These are phyloP conservation scores for Chydorus sphaericus DNA, from an alignment of 2,888 invertebrate species.

Conservation along the genomic window DNA sequence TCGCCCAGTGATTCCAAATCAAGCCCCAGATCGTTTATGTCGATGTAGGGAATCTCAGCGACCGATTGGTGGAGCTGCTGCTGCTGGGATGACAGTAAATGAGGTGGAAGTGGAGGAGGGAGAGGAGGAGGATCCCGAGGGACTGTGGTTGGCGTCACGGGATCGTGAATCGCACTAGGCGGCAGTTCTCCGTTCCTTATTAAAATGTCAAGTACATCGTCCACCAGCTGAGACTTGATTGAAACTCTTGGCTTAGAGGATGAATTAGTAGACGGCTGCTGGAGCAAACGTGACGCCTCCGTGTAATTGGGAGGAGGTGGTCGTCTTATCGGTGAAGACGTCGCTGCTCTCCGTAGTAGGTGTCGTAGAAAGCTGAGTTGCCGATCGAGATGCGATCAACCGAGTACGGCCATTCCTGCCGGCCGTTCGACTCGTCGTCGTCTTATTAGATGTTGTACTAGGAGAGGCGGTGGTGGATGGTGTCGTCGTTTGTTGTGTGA, in stretches of 20 bases:
- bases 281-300: not conserved
- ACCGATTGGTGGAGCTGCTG: not conserved
- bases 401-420: too few species aligned
- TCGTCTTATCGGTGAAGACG: not conserved
- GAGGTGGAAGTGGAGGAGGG: constrained; percentile 29
- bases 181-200: constrained; percentile 86
- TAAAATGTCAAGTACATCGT: constrained; percentile 83
- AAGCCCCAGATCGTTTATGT: constrained; percentile 45
- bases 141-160: constrained; percentile 36
- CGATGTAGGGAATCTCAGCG: constrained; percentile 29
- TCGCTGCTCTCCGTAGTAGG: not conserved
- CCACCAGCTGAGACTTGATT: constrained; percentile 62
- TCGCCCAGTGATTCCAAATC: constrained; percentile 34
- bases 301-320: constrained; percentile 4
- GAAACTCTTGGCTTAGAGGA: not conserved
- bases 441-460: not conserved
- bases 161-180: constrained; percentile 67
- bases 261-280: not conserved
- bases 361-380: not conserved
- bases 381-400: not conserved
- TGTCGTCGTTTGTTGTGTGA: not conserved
- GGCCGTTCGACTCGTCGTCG: not conserved
- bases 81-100: not conserved
- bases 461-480: too few species aligned
- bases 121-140: constrained; percentile 28